Base-by-base conservation (phyloP, 1,140 invertebrate genomes). In the Drosophila nigrodunni region DNA sequence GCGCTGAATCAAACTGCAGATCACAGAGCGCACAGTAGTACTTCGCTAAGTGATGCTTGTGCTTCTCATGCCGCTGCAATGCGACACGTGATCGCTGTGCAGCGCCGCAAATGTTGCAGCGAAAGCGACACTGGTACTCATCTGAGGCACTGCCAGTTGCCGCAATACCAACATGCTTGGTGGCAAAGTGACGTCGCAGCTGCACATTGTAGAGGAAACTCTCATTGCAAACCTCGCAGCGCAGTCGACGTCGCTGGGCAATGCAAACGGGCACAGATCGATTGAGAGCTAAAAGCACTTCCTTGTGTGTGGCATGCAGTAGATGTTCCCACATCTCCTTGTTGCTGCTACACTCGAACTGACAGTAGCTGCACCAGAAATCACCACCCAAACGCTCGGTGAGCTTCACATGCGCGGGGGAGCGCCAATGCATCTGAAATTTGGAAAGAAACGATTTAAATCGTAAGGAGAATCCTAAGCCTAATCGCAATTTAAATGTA, bases 241-340 rank as follows among this genome's bases (percentile, higher is more conserved):
- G 34, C 34, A 88, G 34, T 0, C 10, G 60, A 0, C 71, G 94
- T 55, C 95, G 94, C 79, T 96, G 95, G 71, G 95, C 94, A 66
- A 97, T 95, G 52, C 96, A 95, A 62, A 97, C 95, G 1, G 96
- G 96, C 67, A 97, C 95, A 0, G 96, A 97, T 74, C 95, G 94
- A 89, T 96, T 96, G 74, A 97, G 95, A 37, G 95, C 95, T 1
- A 95, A 93, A 2, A 96, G 93, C 0, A 96, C 95, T 79, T 96
- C 95, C 57, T 94, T 94, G 92, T 97, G 96, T 47, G 94, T 94
- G 30, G 93, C 80, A 35, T 95, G 94, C 18, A 94, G 80, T 69
- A 98, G 92, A 90, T 98, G 97, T 21, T 93, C 80, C 18, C 95
- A 93, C 95, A 98, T 96, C 34, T 94, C 92, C 21, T 94, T 92